Evolutionary conservation across 1,140 invertebrate genomes (phyloP).

Genomic region (Philopotamus ludificatus): DNA sequence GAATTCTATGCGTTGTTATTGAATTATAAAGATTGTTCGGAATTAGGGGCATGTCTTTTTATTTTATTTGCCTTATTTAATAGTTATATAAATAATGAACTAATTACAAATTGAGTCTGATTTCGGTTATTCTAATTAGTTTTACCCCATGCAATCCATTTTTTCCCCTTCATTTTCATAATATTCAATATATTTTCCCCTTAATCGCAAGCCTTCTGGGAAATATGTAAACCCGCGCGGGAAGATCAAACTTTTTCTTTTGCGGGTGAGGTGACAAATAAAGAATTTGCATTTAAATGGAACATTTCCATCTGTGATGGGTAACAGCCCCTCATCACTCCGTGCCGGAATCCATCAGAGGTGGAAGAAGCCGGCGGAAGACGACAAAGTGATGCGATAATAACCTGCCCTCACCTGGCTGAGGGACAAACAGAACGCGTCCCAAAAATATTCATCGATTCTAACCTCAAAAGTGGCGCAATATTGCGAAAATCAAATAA

Average conservation of each 20-base stretch:
- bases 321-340: no score
- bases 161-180: slow-evolving; percentile 31
- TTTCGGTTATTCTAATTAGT: no score
- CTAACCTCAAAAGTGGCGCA: no score
- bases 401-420: neutral
- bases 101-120: no score
- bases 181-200: slow-evolving; percentile 26
- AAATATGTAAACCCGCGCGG: slow-evolving; percentile 46
- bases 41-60: no score
- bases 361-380: neutral
- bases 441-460: neutral
- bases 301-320: slow-evolving; percentile 69
- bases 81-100: no score
- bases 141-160: no score
- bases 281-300: slow-evolving; percentile 72
- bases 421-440: no score
- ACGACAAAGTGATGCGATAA: neutral
- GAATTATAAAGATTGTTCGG: no score
- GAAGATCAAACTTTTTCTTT: slow-evolving; percentile 46
- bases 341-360: neutral
- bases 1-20: no score
- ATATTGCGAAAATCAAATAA: slow-evolving; percentile 23
- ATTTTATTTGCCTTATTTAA: no score
- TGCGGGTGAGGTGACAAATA: slow-evolving; percentile 61
- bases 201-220: slow-evolving; percentile 43